Percentiles rank a stretch among this genome's conserved stretches.
phyloP scores from a whole-genome alignment of 1,140 invertebrate genomes.

The Cydia fagiglandana region DNA sequence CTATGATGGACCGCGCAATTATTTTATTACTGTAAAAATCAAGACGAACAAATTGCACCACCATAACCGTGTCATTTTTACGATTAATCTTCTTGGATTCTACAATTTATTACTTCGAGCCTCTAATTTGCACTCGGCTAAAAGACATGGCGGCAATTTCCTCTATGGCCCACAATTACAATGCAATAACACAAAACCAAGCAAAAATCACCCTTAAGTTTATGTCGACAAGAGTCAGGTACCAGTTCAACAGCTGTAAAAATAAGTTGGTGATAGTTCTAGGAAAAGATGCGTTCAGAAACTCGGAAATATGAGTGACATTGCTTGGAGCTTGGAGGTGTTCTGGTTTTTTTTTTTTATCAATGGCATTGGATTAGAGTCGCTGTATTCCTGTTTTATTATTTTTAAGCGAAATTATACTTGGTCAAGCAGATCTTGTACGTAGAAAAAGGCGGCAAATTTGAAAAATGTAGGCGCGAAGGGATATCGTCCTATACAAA shows the following conservation, averaged over 20 bases:
- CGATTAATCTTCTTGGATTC: conserved; percentile 27
- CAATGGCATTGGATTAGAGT: not conserved
- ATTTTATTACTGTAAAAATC: conserved; percentile 26
- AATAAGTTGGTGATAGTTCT: conserved; percentile 3
- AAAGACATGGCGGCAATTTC: conserved; percentile 18
- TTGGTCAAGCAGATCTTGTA: no score
- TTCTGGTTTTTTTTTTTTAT: conserved; percentile 1
- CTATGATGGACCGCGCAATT: conserved; percentile 22
- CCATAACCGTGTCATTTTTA: conserved; percentile 22
- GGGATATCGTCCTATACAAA: no score
- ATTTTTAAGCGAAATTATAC: conserved; percentile 4
- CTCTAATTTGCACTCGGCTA: conserved; percentile 24
- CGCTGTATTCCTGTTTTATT: not conserved
- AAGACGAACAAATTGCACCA: conserved; percentile 11
- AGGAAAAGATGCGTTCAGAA: conserved; percentile 31
- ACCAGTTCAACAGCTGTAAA: not conserved
- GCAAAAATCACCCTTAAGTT: not conserved
- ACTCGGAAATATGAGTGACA: conserved; percentile 18
- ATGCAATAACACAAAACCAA: not conserved
- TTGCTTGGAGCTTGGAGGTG: not conserved
- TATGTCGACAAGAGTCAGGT: not conserved
- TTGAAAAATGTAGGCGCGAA: no score
- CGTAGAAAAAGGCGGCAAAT: no score
- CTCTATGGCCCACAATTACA: not conserved
- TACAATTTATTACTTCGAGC: conserved; percentile 25